Evolutionary conservation across 2,797 vertebrate species (phyloP), one percentile per base, ranked within the genome.

Genomic region (Propithecus perrieri): DNA sequence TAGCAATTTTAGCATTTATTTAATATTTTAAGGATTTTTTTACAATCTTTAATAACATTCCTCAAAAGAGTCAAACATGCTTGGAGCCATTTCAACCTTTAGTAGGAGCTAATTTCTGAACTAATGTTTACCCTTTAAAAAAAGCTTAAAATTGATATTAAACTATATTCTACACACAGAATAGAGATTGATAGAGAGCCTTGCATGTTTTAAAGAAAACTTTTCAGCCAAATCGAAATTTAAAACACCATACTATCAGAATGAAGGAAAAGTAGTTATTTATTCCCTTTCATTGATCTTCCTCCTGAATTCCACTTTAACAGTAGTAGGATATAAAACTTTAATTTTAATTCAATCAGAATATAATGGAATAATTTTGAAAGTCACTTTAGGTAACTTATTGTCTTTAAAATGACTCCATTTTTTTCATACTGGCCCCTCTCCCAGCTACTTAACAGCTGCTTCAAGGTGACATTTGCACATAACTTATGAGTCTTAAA

Each of bases 331-430:
- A 93, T 93, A 85, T 94, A 89, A 96, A 94, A 67, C 7, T 80
- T 96, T 33, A 78, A 84, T 83, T 91, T 93, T 95, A 93, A 94
- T 80, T 90, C 17, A 84, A 48, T 94, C 46, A 85, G 35, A 12
- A 26, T 53, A 48, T 55, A 96, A 87, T 87, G 46, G 65, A 80
- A 91, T 83, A 48, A 67, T 75, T 85, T 74, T 69, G 76, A 93
- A 93, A 48, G 38, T 76, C 33, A 65, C 35, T 86, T 48, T 63
- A 96, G 50, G 61, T 90, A 95, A 91, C n/a, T 43, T 50, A 57
- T 3, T 84, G 18, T 85, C 63, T 87, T 78, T 95, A 35, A 90
- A 93, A 92, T 86, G 59, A 46, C n/a, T 74, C 2, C 0, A 12
- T 33, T 46, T 61, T 65, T 17, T 38, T 17, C 14, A 50, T 12